Evolutionary conservation across 1,140 invertebrate species (phyloP), one percentile per base, ranked within the genome.

Genomic region (Oncopodura yosiiana): DNA sequence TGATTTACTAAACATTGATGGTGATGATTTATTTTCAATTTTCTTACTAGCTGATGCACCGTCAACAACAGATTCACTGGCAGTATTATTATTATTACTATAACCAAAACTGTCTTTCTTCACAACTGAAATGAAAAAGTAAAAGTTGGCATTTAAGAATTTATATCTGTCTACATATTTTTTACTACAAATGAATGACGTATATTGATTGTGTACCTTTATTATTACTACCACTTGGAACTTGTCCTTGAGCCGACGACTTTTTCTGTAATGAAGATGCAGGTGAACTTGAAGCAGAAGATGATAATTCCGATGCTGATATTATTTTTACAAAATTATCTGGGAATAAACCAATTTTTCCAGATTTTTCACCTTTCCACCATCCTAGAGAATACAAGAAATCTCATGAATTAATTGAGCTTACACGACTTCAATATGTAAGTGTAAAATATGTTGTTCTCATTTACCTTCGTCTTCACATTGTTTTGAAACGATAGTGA

Each of bases 331-430:
- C 89, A 76, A 97, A 98, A 75, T 98, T 97, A 68, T 97, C 93
- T 3, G 94, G 94, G 70, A 99, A 98, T 2, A 98, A 78, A 0
- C 94, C 94, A 46, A 88, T 72, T 68, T 81, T 80, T 26, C 92
- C 93, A 60, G 82, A 80, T 0, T 94, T 65, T 73, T 98, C 93
- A 43, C 94, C 94, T 70, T 84, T 83, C 93, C 93, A 98, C 94
- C 93, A 97, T 36, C 91, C 91, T 59, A 46, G 30, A 24, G n/a
- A 1, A 34, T n/a, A 34, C 8, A 34, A 9, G 8, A 8, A 34
- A n/a, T 34, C 8, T 9, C 8, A n/a, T n/a, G 9, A 42, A 9
- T 42, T 42, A n/a, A 42, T 42, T 8, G 19, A 42, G 19, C 39
- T 21, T 9, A 42, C 12, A 14, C 6, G 19, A 19, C 12, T 9